Percentiles rank a stretch among this genome's conserved stretches.
phyloP scores from a whole-genome alignment of 92 coral and sea anemone species.

The Epizoanthus rinbou region DNA sequence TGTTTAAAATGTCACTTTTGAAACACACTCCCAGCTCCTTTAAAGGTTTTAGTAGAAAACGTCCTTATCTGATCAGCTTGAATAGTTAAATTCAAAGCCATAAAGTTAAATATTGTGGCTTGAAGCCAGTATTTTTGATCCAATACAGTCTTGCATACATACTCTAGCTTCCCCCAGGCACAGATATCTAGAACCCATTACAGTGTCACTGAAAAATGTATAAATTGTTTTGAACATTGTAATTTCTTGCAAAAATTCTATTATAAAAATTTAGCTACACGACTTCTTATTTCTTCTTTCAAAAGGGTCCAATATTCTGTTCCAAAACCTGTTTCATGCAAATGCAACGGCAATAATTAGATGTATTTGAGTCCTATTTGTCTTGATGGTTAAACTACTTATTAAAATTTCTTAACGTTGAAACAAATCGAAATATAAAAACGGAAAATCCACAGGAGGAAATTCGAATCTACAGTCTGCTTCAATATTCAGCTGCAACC shows the following conservation, averaged over 20 bases:
- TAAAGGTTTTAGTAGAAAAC: neutral
- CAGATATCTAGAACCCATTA: slow-evolving; percentile 18
- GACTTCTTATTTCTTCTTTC: too few species aligned
- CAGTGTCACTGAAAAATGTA: neutral
- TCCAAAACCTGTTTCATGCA: neutral
- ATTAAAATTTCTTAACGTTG: slow-evolving; percentile 6
- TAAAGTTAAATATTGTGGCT: slow-evolving; percentile 22
- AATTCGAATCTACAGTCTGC: neutral
- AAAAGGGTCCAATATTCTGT: neutral
- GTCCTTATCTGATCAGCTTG: slow-evolving; percentile 7
- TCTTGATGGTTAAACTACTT: neutral
- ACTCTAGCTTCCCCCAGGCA: neutral
- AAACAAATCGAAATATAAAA: slow-evolving; percentile 8
- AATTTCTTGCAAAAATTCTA: slow-evolving; percentile 7
- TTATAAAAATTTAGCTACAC: neutral
- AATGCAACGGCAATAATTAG: slow-evolving; percentile 3
- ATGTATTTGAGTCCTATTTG: neutral
- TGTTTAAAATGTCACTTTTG: neutral
- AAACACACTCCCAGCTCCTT: neutral
- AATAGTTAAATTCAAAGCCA: neutral
- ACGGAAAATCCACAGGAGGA: neutral
- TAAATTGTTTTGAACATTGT: neutral
- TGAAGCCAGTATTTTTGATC: neutral
- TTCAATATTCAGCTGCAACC: neutral
- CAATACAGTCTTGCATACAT: neutral